Conservation (phyloP, 1,140 invertebrate species). For the Orius laevigatus region DNA sequence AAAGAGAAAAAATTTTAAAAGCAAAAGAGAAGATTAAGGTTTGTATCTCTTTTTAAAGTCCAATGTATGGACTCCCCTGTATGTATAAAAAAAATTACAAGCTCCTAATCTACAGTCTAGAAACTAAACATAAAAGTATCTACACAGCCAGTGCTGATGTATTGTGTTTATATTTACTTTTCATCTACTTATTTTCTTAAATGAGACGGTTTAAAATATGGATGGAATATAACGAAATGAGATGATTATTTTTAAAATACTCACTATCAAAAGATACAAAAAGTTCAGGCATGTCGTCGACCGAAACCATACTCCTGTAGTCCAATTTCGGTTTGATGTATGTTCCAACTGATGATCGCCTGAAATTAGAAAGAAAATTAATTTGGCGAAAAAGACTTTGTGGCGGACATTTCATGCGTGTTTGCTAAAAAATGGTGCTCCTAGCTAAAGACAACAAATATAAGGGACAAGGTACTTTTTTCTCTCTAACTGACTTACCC, state of each 20-base stretch:
- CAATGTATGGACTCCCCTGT: too few relatives aligned
- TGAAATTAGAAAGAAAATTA: slow-evolving; percentile 27
- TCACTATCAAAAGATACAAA: slow-evolving; percentile 89
- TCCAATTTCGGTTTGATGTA: slow-evolving; percentile 58
- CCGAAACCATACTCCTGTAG: slow-evolving; percentile 80
- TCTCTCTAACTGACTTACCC: slow-evolving; percentile 20
- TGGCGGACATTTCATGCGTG: neutral
- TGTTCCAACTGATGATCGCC: slow-evolving; percentile 62
- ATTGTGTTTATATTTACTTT: neutral
- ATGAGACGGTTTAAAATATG: neutral
- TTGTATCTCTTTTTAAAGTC: too few relatives aligned
- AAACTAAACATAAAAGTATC: slow-evolving; percentile 1
- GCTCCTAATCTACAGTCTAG: slow-evolving; percentile 1
- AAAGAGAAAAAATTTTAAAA: neutral
- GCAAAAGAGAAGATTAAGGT: too few relatives aligned
- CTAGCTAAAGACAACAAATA: neutral
- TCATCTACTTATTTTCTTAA: neutral
- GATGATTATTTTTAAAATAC: slow-evolving; percentile 28
- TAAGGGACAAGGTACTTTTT: slow-evolving; percentile 3
- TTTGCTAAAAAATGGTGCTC: neutral
- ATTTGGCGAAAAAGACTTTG: neutral
- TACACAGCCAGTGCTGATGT: slow-evolving; percentile 15
- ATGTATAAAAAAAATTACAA: neutral
- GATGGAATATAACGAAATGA: neutral
- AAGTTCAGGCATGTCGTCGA: slow-evolving; percentile 85